These are phyloP conservation scores for Isichthys henryi DNA, from an alignment of 2,113 vertebrate genomes.

Conservation along the genomic window DNA sequence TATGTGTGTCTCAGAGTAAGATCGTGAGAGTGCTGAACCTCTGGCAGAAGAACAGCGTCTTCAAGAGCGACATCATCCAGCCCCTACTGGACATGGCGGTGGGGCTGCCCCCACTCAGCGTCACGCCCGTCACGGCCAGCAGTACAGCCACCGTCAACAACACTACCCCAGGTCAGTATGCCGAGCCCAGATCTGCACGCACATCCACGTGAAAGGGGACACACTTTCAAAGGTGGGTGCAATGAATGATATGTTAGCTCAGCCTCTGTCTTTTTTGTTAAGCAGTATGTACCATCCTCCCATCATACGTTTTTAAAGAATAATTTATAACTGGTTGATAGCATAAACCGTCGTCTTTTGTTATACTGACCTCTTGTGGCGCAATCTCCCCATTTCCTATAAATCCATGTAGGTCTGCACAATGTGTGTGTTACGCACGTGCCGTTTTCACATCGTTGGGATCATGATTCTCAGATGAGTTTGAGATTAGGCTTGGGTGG, in stretches of 20 bases:
- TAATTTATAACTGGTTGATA: neutral
- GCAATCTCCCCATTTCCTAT: neutral
- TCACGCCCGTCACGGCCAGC: slow-evolving; percentile 79
- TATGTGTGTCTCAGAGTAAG: slow-evolving; percentile 74
- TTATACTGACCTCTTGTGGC: slow-evolving; percentile 27
- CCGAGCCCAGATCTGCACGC: neutral
- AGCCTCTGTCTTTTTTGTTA: neutral
- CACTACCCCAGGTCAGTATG: slow-evolving; percentile 84
- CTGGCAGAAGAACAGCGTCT: slow-evolving; percentile 98
- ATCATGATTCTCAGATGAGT: neutral
- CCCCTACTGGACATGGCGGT: slow-evolving; percentile 95
- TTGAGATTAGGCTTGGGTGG: neutral
- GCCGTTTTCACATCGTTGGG: neutral
- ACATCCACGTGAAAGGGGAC: neutral
- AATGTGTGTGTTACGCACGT: neutral
- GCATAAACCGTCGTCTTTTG: neutral
- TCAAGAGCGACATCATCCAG: slow-evolving; percentile 98
- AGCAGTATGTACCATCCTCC: neutral
- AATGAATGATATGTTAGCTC: neutral
- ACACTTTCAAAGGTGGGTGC: too few species aligned
- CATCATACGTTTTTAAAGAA: neutral
- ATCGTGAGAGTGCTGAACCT: slow-evolving; percentile 94
- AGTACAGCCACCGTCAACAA: slow-evolving; percentile 80
- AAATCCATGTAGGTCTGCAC: neutral
- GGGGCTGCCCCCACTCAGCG: slow-evolving; percentile 83